A percentile compares a stretch with the other conserved stretches of the same genome.
Evolutionary conservation across 2,888 invertebrate genomes (phyloP).

Genomic region (Idaea straminata): DNA sequence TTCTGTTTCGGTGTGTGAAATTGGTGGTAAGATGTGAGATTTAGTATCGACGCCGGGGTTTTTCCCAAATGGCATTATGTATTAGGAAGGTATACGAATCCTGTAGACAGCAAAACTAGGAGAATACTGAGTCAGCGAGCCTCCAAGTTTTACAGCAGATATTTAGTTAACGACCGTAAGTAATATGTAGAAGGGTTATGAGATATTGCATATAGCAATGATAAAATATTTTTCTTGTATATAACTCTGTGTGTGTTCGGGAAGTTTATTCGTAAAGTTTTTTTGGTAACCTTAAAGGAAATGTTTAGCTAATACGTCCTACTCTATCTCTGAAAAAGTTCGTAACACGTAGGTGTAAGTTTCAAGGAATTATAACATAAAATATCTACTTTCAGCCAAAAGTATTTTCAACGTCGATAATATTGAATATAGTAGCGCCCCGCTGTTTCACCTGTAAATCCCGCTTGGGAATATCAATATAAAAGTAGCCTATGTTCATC

Average conservation of each 20-base stretch:
- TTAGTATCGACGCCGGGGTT: constrained; percentile 27
- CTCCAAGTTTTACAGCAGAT: constrained; percentile 29
- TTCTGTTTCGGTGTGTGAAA: constrained; percentile 5
- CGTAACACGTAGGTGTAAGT: not conserved
- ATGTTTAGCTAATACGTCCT: not conserved
- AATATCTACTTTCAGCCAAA: too few species aligned
- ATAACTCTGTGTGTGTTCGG: constrained; percentile 21
- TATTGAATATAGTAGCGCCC: too few species aligned
- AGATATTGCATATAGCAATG: constrained; percentile 33
- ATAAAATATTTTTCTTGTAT: constrained; percentile 29
- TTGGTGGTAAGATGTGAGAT: constrained; percentile 24
- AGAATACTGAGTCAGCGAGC: constrained; percentile 32
- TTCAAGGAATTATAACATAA: not conserved
- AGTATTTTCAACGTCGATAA: too few species aligned
- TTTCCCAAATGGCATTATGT: constrained; percentile 34
- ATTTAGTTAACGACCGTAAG: constrained; percentile 33
- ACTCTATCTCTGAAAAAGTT: constrained; percentile 2
- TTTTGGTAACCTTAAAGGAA: not conserved
- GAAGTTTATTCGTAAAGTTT: not conserved
- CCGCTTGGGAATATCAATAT: too few species aligned
- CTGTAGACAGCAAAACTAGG: constrained; percentile 28
- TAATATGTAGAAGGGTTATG: constrained; percentile 32
- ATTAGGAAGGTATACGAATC: constrained; percentile 25
- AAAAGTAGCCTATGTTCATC: too few species aligned
- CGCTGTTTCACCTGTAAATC: too few species aligned